phyloP scores from a whole-genome alignment of 2,113 vertebrate genomes.

The Antechinus stuartii region DNA sequence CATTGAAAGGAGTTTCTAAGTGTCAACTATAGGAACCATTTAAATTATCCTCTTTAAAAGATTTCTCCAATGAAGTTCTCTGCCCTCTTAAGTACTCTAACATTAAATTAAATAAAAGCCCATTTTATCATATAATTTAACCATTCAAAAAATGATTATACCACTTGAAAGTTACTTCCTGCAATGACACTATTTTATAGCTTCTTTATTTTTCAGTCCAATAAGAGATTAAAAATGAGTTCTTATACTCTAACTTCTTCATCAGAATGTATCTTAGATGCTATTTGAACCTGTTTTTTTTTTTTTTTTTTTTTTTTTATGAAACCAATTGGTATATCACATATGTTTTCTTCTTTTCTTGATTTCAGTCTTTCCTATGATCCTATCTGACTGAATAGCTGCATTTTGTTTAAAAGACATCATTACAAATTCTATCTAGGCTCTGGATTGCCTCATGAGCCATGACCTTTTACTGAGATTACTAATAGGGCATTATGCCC shows the following conservation, averaged over 20 bases:
- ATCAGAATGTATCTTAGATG: neutral
- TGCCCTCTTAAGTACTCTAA: neutral
- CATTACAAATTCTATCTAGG: neutral
- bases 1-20: neutral
- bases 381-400: neutral
- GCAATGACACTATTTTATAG: neutral
- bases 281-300: neutral
- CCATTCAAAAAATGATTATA: neutral
- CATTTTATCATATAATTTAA: neutral
- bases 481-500: neutral
- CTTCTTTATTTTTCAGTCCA: neutral
- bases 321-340: neutral
- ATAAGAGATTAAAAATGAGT: neutral
- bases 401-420: neutral
- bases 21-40: neutral
- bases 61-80: neutral
- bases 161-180: neutral
- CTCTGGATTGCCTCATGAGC: neutral
- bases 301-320: neutral
- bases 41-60: neutral
- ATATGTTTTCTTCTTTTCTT: neutral
- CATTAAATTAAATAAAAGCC: neutral
- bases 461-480: neutral
- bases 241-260: neutral
- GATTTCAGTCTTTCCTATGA: neutral